phyloP scores from a whole-genome alignment of 2,113 vertebrate genomes.

The Cyprinodon variegatus region DNA sequence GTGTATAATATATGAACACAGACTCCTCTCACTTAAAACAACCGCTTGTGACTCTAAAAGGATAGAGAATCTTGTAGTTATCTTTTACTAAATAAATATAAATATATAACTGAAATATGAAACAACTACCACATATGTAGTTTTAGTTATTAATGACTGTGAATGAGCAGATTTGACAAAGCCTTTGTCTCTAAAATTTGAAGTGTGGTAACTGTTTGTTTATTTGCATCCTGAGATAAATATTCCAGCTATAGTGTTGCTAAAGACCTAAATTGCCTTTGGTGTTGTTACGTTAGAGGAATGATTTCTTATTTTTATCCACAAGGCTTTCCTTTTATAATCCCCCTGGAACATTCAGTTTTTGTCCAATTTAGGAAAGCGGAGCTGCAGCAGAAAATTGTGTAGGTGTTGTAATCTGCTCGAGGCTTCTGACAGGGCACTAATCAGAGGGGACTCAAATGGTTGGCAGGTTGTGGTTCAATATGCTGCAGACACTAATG shows the following conservation, averaged over 20 bases:
- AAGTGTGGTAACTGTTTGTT: background rate
- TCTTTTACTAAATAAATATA: background rate
- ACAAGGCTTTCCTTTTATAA: background rate
- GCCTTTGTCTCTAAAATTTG: background rate
- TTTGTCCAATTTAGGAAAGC: background rate
- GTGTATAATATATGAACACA: background rate
- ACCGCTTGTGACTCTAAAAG: background rate
- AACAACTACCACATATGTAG: background rate
- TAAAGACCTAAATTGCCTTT: background rate
- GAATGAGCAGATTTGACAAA: background rate
- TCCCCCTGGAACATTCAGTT: background rate
- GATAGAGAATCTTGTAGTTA: too few species aligned
- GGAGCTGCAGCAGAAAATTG: background rate
- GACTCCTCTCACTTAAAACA: background rate
- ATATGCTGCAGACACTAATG: constrained; percentile 31
- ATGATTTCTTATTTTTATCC: background rate
- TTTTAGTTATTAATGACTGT: background rate
- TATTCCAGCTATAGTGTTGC: background rate
- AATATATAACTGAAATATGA: background rate
- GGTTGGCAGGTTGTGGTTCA: constrained; percentile 41
- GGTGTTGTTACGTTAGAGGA: background rate
- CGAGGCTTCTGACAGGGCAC: background rate
- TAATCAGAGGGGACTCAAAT: constrained; percentile 1
- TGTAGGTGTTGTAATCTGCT: background rate
- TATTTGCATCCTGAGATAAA: background rate